phyloP scores from a whole-genome alignment of 2,113 vertebrate genomes.

The Microcebus murinus region DNA sequence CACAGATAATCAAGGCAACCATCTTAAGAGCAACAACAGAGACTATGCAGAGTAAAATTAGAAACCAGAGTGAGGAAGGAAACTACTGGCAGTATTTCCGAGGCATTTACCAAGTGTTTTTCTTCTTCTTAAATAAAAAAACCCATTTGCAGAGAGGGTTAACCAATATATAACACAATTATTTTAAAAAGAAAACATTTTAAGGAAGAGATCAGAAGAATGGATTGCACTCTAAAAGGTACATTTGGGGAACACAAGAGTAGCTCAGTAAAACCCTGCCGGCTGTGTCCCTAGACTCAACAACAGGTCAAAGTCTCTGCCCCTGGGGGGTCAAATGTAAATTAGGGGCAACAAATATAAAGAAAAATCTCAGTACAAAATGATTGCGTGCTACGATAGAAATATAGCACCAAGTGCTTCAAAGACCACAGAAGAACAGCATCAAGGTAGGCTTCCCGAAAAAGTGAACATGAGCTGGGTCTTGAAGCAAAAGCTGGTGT shows the following conservation, averaged over 20 bases:
- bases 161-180: neutral
- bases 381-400: neutral
- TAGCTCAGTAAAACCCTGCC: neutral
- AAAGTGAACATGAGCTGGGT: neutral
- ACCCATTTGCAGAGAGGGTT: neutral
- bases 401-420: neutral
- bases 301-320: neutral
- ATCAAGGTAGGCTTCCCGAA: neutral
- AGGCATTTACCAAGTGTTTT: neutral
- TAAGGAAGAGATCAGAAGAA: neutral
- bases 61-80: conserved; percentile 5
- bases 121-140: neutral
- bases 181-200: neutral
- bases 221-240: neutral
- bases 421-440: neutral
- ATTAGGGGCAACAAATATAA: neutral
- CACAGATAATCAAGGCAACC: neutral
- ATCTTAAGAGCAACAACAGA: neutral
- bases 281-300: neutral
- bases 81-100: neutral
- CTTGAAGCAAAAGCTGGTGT: neutral
- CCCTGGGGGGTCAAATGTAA: neutral
- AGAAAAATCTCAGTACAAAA: neutral
- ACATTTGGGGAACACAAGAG: neutral
- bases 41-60: neutral